These are phyloP conservation scores for Istiophorus platypterus DNA, from an alignment of 2,113 vertebrate genomes.

Conservation along the genomic window DNA sequence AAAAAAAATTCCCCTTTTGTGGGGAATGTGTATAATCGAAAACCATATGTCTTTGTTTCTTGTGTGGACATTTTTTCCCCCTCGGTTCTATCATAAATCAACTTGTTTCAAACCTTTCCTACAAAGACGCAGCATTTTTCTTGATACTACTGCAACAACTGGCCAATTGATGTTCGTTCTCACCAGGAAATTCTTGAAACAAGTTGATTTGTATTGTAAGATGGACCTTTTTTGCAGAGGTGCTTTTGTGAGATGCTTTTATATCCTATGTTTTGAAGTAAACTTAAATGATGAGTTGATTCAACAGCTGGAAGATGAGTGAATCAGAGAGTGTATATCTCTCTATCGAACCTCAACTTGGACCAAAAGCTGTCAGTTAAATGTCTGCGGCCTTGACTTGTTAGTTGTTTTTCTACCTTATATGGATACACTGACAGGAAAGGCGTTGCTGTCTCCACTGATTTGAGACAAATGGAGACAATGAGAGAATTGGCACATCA, in stretches of 20 bases:
- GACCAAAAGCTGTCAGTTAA: background rate
- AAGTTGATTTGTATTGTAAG: constrained; percentile 1
- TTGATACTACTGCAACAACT: background rate
- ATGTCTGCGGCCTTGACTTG: constrained; percentile 6
- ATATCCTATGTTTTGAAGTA: background rate
- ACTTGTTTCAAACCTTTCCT: background rate
- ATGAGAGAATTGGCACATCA: constrained; percentile 42
- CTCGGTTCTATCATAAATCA: too few relatives aligned
- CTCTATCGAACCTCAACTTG: background rate
- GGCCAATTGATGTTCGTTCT: background rate
- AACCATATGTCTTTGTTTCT: background rate
- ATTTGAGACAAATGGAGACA: constrained; percentile 42
- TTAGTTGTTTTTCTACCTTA: background rate
- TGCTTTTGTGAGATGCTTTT: constrained; percentile 10
- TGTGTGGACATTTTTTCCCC: background rate
- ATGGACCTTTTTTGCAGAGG: constrained; percentile 1
- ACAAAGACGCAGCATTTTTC: background rate
- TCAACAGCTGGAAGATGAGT: background rate
- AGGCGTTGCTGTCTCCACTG: constrained; percentile 23
- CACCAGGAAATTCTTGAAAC: background rate
- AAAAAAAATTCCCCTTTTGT: background rate
- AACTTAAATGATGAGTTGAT: constrained; percentile 29
- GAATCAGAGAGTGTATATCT: background rate
- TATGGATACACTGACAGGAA: background rate
- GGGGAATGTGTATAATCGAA: background rate